phyloP scores from a whole-genome alignment of 2,888 invertebrate genomes.

The Sinohyriopsis cumingii region DNA sequence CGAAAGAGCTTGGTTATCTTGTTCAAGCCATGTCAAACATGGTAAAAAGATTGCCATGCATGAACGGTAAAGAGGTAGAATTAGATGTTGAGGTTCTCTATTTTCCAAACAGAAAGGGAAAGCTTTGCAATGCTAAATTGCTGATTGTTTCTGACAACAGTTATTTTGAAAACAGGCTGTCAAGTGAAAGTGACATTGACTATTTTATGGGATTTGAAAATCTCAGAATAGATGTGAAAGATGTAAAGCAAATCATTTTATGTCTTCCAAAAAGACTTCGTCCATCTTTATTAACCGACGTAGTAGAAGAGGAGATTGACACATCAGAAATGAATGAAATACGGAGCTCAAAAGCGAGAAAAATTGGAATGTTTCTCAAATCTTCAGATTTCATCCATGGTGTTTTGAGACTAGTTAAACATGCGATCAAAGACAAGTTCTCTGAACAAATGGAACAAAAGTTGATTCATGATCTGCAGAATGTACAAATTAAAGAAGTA shows the following conservation, averaged over 20 bases:
- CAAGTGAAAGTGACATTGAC: not conserved
- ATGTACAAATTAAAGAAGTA: slow-evolving; percentile 10
- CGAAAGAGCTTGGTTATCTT: slow-evolving; percentile 4
- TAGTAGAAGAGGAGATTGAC: slow-evolving; percentile 5
- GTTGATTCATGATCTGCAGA: slow-evolving; percentile 4
- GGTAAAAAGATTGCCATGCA: no score
- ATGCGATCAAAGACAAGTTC: not conserved
- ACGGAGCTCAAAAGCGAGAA: slow-evolving; percentile 1
- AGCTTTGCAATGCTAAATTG: slow-evolving; percentile 1
- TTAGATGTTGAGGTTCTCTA: not conserved
- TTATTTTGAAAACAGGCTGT: not conserved
- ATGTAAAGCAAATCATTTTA: not conserved
- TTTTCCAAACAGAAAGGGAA: slow-evolving; percentile 6
- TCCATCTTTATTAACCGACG: slow-evolving; percentile 4
- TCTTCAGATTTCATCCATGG: slow-evolving; percentile 2
- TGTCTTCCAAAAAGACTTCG: slow-evolving; percentile 4
- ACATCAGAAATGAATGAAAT: not conserved
- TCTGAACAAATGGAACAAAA: not conserved
- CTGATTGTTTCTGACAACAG: slow-evolving; percentile 7
- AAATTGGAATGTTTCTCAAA: slow-evolving; percentile 5
- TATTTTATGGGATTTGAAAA: slow-evolving; percentile 1
- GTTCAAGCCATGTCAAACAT: no score
- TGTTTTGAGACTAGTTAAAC: slow-evolving; percentile 7
- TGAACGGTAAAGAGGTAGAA: not conserved
- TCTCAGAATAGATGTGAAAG: slow-evolving; percentile 2